Conservation (phyloP, 2,113 vertebrate species). For the Leiothrix lutea region DNA sequence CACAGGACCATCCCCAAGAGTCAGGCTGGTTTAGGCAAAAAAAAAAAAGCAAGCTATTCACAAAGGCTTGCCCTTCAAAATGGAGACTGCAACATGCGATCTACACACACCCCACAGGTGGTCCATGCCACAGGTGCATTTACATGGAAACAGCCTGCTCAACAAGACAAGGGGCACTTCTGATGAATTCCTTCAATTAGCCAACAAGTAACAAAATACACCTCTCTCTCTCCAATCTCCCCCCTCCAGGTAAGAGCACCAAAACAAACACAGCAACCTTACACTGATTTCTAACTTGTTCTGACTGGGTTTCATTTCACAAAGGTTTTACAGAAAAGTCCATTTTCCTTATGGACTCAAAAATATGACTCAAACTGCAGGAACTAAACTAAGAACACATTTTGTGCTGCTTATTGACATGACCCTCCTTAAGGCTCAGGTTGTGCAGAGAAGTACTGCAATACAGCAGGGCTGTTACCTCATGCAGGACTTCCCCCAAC, state of each 20-base stretch:
- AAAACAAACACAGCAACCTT: neutral
- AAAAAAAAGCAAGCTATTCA: neutral
- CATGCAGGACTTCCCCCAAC: neutral
- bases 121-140: rapidly evolving
- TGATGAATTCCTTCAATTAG: neutral
- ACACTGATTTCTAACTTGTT: neutral
- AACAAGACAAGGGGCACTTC: neutral
- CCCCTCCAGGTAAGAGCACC: neutral
- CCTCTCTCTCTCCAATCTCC: neutral
- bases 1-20: neutral
- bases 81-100: rapidly evolving
- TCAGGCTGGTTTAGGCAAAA: neutral
- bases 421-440: neutral
- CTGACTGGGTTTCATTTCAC: neutral
- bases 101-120: neutral
- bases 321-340: neutral
- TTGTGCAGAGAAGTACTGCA: neutral
- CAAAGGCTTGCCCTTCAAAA: neutral
- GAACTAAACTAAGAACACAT: neutral
- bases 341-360: neutral
- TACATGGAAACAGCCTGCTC: neutral
- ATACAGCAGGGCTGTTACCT: neutral
- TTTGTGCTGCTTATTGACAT: neutral
- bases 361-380: neutral
- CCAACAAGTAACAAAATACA: neutral